A percentile compares a stretch with the other conserved stretches of the same genome.
These are phyloP conservation scores for Papilio polytes DNA, from an alignment of 1,140 invertebrate species.

Conservation along the genomic window DNA sequence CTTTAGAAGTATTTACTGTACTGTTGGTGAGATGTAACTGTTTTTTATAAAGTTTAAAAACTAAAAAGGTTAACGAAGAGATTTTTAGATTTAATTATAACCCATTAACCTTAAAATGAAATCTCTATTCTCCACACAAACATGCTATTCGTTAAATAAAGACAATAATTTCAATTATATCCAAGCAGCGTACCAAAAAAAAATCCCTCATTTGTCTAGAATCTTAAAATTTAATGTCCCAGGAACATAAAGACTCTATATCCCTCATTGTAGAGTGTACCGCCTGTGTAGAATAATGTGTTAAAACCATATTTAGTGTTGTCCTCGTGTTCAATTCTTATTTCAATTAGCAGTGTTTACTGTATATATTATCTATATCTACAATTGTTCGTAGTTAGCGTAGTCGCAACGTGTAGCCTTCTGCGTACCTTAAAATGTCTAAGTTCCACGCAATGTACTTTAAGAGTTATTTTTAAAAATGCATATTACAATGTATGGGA, in stretches of 20 bases:
- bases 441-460: slow-evolving; percentile 26
- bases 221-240: neutral
- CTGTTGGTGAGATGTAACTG: neutral
- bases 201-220: neutral
- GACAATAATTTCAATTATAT: slow-evolving; percentile 1
- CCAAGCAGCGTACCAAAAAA: neutral
- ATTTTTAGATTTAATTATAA: neutral
- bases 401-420: slow-evolving; percentile 26
- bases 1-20: neutral
- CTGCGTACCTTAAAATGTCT: neutral
- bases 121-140: neutral
- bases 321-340: slow-evolving; percentile 26
- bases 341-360: slow-evolving; percentile 15
- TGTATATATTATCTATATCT: slow-evolving; percentile 24
- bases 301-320: slow-evolving; percentile 16
- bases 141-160: neutral
- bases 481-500: neutral
- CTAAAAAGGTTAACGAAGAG: neutral
- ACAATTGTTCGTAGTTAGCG: slow-evolving; percentile 20
- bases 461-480: neutral
- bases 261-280: slow-evolving; percentile 18
- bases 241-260: neutral
- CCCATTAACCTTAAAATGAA: too few species aligned
- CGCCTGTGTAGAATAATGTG: slow-evolving; percentile 2
- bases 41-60: neutral